A percentile compares a stretch with the other conserved stretches of the same genome.
Conservation (phyloP, 2,113 vertebrate species). For the Grammomys dolichurus region DNA sequence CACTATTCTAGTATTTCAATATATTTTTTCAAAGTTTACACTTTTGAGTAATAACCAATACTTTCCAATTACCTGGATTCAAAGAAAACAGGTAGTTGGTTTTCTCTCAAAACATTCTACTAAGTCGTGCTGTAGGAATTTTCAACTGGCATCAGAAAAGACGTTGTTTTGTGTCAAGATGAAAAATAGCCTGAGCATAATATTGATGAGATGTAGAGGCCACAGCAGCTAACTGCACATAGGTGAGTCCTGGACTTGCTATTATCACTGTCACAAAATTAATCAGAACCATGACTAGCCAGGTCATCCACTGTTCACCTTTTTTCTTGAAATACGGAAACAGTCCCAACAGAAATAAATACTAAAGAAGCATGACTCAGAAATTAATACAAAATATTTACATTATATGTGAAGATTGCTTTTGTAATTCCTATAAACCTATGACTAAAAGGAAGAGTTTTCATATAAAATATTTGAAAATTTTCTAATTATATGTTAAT, state of each 20-base stretch:
- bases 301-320: background rate
- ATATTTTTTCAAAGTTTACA: background rate
- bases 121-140: background rate
- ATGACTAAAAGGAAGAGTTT: background rate
- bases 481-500: background rate
- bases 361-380: background rate
- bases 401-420: background rate
- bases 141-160: background rate
- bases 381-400: background rate
- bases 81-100: background rate
- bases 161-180: constrained; percentile 1
- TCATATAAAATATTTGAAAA: background rate
- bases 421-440: background rate
- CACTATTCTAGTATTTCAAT: background rate
- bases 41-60: background rate
- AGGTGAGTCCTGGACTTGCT: background rate
- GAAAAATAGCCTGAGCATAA: background rate
- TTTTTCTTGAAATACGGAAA: constrained; percentile 13
- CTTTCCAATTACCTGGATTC: background rate
- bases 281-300: background rate
- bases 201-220: background rate
- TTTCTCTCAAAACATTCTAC: background rate
- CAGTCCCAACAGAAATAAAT: background rate
- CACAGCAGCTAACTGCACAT: background rate
- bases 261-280: background rate